phyloP scores from a whole-genome alignment of 2,888 invertebrate species.

The Orchesella flavescens region DNA sequence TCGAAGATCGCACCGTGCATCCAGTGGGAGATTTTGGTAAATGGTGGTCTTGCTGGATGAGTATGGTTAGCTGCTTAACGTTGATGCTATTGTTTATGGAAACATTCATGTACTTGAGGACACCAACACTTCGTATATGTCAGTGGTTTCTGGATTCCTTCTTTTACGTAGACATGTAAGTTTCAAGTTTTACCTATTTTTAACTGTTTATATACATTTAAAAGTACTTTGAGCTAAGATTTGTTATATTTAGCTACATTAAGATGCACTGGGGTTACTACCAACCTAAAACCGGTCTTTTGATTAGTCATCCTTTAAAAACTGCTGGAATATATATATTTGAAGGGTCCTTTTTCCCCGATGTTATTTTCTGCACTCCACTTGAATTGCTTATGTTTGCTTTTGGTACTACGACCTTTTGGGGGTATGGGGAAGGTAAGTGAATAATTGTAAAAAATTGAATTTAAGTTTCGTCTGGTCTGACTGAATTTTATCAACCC shows the following conservation, averaged over 20 bases:
- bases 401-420: conserved; percentile 38
- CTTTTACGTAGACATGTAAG: conserved; percentile 68
- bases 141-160: conserved; percentile 59
- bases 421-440: conserved; percentile 41
- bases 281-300: conserved; percentile 43
- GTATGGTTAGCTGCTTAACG: conserved; percentile 57
- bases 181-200: no score
- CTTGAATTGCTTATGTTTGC: conserved; percentile 56
- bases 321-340: conserved; percentile 61
- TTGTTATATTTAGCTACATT: conserved; percentile 23
- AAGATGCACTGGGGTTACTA: conserved; percentile 69
- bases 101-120: conserved; percentile 51
- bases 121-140: conserved; percentile 45
- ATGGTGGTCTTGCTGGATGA: conserved; percentile 64
- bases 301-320: conserved; percentile 68
- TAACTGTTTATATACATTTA: no score
- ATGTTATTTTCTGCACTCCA: conserved; percentile 60
- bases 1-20: conserved; percentile 64
- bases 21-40: conserved; percentile 68
- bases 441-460: no score
- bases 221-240: no score
- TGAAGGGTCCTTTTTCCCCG: conserved; percentile 63
- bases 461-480: no score
- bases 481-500: no score
- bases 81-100: conserved; percentile 62